Evolutionary conservation across 2,113 vertebrate genomes (phyloP).

Genomic region (Archocentrus centrarchus): DNA sequence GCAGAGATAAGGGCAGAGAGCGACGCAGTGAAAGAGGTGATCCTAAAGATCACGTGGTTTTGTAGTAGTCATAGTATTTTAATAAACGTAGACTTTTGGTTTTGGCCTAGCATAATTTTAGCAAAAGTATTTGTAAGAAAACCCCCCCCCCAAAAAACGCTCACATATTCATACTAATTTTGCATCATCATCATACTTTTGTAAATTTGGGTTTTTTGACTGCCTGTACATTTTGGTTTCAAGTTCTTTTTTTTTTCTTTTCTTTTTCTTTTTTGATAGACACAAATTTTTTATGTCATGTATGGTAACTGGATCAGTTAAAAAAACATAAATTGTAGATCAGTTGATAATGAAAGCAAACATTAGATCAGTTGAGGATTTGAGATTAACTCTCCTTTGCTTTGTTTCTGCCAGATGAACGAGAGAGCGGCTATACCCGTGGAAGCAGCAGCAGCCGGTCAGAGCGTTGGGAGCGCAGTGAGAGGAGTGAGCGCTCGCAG

Average conservation of each 20-base stretch:
- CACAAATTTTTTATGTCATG: too few species aligned
- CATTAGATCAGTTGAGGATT: neutral
- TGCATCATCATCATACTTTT: neutral
- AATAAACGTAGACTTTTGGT: neutral
- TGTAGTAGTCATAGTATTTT: neutral
- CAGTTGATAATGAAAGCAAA: neutral
- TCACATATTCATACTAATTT: neutral
- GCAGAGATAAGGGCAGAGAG: constrained; percentile 79
- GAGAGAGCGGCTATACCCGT: constrained; percentile 81
- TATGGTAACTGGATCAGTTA: too few species aligned
- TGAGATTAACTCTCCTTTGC: neutral
- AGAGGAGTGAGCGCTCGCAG: constrained; percentile 80
- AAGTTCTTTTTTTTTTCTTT: too few species aligned
- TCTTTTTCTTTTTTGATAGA: too few species aligned
- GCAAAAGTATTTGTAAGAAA: neutral
- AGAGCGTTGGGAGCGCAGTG: constrained; percentile 74
- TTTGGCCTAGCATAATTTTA: neutral
- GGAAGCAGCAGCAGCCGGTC: constrained; percentile 80
- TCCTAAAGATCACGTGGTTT: neutral
- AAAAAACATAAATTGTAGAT: neutral
- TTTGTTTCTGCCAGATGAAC: constrained; percentile 82
- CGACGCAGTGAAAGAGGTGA: constrained; percentile 85
- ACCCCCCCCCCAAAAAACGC: neutral
- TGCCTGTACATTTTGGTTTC: neutral
- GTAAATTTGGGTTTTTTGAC: neutral